Evolutionary conservation across 2,797 vertebrate species (phyloP), one percentile per base, ranked within the genome.

Genomic region (Pantherophis alleghaniensis): DNA sequence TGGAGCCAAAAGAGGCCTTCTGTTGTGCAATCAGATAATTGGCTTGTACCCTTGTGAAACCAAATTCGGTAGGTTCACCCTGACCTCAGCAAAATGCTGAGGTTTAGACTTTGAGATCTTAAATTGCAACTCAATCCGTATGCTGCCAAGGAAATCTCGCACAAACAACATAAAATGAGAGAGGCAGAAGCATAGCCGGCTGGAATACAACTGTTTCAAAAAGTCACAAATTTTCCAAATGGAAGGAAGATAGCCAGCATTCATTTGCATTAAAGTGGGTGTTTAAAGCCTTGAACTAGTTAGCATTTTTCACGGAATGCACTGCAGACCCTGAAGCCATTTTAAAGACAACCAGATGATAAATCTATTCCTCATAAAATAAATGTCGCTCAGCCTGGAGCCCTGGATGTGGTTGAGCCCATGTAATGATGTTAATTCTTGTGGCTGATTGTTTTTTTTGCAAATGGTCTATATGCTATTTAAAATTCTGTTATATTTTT

Each of bases 1-100:
- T 60, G 86, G 92, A 60, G 61, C 95, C 95, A 97, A 95, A 94
- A 95, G 66, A 96, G 92, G 83, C 55, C 92, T 96, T 95, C 93
- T 96, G 92, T 51, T 94, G 32, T 93, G 95, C 0, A 3, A 87
- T 83, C 86, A 37, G 63, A 94, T 90, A 94, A 60, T 11, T 42
- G 20, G 79, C 89, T 63, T 92, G 6, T 57, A 28, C 51, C 20
- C 42, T 74, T 24, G 87, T 92, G 59, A 83, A 94, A 93, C 0
- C 89, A 53, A 89, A 47, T 47, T 94, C 61, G 93, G 79, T 66
- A 20, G 87, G 20, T 94, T 95, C 57, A 91, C 26, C 86, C n/a
- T 91, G 12, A 47, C 87, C 47, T 14, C 59, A 88, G 83, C 89
- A 92, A 91, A 95, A 92, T 5, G 24, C 1, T 2, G 90, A n/a